Percentiles rank a stretch among this genome's conserved stretches.
These are phyloP conservation scores for Anodontia alba DNA, from an alignment of 2,888 invertebrate genomes.

Conservation along the genomic window DNA sequence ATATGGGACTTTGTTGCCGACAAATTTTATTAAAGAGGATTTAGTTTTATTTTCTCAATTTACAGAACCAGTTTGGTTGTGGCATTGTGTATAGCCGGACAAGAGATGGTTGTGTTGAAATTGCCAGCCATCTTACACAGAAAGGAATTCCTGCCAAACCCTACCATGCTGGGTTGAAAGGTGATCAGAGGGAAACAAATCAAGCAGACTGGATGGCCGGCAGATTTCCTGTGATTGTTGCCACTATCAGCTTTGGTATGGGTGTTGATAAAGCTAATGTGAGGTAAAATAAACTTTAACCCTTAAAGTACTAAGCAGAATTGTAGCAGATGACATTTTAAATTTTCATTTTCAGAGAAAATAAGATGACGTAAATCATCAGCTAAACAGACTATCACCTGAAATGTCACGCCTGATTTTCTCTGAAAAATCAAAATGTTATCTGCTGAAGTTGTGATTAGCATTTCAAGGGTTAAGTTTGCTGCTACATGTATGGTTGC, in stretches of 20 bases:
- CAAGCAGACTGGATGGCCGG: constrained; percentile 98
- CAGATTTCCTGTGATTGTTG: constrained; percentile 94
- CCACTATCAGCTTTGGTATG: constrained; percentile 99
- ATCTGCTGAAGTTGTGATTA: no score
- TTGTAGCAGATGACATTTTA: no score
- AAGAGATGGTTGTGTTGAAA: constrained; percentile 94
- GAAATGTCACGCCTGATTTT: not conserved
- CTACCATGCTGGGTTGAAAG: constrained; percentile 92
- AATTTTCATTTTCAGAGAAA: no score
- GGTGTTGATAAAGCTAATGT: constrained; percentile 98
- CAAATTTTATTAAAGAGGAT: no score
- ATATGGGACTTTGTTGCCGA: no score
- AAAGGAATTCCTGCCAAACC: constrained; percentile 89
- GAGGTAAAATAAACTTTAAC: constrained; percentile 86
- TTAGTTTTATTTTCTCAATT: not conserved
- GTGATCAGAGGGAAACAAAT: constrained; percentile 89
- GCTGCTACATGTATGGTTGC: no score
- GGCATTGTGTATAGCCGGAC: constrained; percentile 98
- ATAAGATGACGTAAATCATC: not conserved
- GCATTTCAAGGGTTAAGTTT: no score
- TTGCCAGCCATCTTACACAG: constrained; percentile 91
- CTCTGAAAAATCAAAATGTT: no score
- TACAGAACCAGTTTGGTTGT: constrained; percentile 86
- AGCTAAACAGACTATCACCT: not conserved
- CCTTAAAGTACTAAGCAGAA: no score